Conservation (phyloP, 2,888 invertebrate genomes). For the Hyposoter dolosus region DNA sequence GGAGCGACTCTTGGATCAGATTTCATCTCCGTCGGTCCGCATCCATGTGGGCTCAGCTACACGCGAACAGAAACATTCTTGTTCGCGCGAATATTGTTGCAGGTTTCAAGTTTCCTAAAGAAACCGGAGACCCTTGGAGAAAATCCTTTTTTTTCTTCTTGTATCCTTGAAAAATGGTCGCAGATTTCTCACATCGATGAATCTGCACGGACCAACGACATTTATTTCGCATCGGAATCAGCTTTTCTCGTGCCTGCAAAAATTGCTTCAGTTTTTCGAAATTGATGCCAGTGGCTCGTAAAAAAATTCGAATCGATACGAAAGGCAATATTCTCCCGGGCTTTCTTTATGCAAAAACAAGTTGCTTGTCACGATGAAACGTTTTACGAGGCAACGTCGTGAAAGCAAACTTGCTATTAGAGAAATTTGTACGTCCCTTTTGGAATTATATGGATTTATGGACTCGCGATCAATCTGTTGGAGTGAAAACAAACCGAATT, state of each 20-base stretch:
- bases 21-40: constrained; percentile 4
- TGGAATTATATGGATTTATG: not conserved
- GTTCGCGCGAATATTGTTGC: constrained; percentile 27
- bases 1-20: constrained; percentile 36
- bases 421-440: not conserved
- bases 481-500: not conserved
- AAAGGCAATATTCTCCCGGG: not conserved
- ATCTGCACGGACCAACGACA: not conserved
- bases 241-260: not conserved
- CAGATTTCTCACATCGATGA: not conserved
- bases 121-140: not conserved
- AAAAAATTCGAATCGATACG: too few relatives aligned
- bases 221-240: not conserved
- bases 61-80: constrained; percentile 31
- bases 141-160: not conserved
- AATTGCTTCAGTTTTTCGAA: not conserved
- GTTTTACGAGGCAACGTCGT: not conserved
- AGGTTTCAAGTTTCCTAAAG: not conserved
- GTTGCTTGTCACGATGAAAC: not conserved
- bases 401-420: not conserved
- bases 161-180: not conserved
- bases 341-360: constrained; percentile 2
- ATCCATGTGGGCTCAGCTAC: not conserved
- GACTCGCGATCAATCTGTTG: not conserved
- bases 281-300: too few relatives aligned